A percentile compares a stretch with the other conserved stretches of the same genome.
These are phyloP conservation scores for Lomographa bimaculata DNA, from an alignment of 2,888 invertebrate species.

Conservation along the genomic window DNA sequence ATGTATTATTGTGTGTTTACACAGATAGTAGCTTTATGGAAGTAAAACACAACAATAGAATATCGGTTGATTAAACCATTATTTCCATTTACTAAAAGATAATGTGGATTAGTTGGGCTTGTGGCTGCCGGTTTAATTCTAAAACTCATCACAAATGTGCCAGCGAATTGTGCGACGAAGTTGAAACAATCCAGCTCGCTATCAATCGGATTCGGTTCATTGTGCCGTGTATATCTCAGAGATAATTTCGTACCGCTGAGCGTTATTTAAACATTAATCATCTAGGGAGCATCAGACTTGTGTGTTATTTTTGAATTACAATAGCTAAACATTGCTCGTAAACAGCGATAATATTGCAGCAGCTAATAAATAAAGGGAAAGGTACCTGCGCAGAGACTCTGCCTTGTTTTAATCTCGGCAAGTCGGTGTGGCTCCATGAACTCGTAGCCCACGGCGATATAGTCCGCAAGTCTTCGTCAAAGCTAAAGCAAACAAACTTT, in stretches of 20 bases:
- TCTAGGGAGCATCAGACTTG: constrained; percentile 17
- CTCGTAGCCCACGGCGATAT: constrained; percentile 90
- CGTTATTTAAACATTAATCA: constrained; percentile 24
- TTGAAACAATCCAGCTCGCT: constrained; percentile 42
- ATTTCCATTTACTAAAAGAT: too few species aligned
- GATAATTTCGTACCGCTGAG: constrained; percentile 31
- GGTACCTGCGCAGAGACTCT: constrained; percentile 90
- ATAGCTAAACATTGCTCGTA: constrained; percentile 11
- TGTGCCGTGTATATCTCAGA: constrained; percentile 37
- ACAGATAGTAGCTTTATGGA: too few species aligned
- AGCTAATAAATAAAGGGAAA: too few species aligned
- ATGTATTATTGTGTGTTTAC: too few species aligned
- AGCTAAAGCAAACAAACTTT: constrained; percentile 55
- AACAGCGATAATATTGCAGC: too few species aligned
- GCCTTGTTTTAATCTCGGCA: constrained; percentile 88
- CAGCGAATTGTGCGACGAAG: constrained; percentile 40
- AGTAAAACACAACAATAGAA: too few species aligned
- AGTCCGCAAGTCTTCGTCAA: constrained; percentile 86
- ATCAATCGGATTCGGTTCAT: constrained; percentile 45
- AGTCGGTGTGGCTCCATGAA: constrained; percentile 91
- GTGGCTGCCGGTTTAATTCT: constrained; percentile 1
- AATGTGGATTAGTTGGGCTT: background rate
- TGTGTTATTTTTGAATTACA: constrained; percentile 12
- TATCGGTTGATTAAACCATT: too few species aligned
- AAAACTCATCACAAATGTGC: constrained; percentile 16